phyloP scores from a whole-genome alignment of 2,113 vertebrate species.

The Synchiropus splendidus region DNA sequence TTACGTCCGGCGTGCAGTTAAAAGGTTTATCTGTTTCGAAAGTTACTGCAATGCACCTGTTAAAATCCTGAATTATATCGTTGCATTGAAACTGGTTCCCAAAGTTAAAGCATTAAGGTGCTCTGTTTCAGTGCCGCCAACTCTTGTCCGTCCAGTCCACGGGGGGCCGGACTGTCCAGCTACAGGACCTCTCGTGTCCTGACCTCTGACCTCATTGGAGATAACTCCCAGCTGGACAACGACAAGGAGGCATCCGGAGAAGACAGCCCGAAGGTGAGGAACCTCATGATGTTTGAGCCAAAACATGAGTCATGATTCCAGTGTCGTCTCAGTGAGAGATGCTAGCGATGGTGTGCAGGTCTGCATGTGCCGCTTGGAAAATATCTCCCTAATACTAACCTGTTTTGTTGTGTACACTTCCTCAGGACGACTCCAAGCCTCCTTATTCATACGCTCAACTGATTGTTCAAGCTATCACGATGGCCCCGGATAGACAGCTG shows the following conservation, averaged over 20 bases:
- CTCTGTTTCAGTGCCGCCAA: conserved; percentile 80
- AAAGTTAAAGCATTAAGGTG: not conserved
- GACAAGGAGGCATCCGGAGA: conserved; percentile 96
- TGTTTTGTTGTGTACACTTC: conserved; percentile 7
- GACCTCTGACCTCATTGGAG: conserved; percentile 86
- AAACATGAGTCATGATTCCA: no score
- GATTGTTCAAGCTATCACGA: conserved; percentile 94
- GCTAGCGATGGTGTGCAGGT: no score
- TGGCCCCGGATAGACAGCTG: conserved; percentile 91
- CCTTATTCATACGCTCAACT: conserved; percentile 94
- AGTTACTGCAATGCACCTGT: no score
- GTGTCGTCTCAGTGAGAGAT: not conserved
- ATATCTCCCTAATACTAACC: not conserved
- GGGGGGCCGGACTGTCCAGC: conserved; percentile 90
- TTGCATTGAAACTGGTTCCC: no score
- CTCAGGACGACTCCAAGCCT: conserved; percentile 91
- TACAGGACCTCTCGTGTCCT: conserved; percentile 87
- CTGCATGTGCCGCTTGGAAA: not conserved
- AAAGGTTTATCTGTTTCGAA: no score
- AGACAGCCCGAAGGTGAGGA: conserved; percentile 93
- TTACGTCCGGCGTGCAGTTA: no score
- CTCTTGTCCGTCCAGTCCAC: conserved; percentile 95
- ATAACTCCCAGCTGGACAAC: conserved; percentile 89
- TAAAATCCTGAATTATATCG: no score
- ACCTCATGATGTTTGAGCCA: no score